phyloP scores from a whole-genome alignment of 2,113 vertebrate species.

The Neodon shergylaensis region DNA sequence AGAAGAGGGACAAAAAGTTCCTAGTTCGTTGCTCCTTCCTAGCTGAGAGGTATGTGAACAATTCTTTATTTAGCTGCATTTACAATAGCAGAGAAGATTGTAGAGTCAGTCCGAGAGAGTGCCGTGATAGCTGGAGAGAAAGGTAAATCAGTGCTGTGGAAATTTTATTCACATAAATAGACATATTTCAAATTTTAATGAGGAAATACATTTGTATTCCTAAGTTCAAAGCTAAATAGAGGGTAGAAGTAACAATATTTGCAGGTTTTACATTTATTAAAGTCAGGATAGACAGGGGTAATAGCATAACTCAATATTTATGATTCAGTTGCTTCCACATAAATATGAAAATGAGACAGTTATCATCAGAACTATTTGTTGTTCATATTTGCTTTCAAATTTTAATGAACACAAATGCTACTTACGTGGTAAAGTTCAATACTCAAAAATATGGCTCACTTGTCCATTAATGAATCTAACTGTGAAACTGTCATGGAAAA shows the following conservation, averaged over 20 bases:
- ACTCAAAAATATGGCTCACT: constrained; percentile 65
- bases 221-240: constrained; percentile 73
- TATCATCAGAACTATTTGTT: constrained; percentile 76
- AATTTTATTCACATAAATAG: constrained; percentile 60
- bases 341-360: constrained; percentile 75
- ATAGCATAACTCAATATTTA: constrained; percentile 70
- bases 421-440: constrained; percentile 63
- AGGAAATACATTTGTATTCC: constrained; percentile 64
- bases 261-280: constrained; percentile 73
- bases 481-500: constrained; percentile 12
- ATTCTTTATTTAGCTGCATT: constrained; percentile 56
- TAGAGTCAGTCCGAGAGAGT: neutral
- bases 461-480: constrained; percentile 56
- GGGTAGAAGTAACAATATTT: constrained; percentile 61
- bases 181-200: constrained; percentile 76
- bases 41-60: neutral
- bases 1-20: neutral
- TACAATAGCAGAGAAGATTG: constrained; percentile 48
- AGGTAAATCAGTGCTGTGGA: neutral
- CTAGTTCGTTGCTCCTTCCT: neutral
- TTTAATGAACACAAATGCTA: constrained; percentile 75
- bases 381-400: constrained; percentile 76
- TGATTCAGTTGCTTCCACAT: constrained; percentile 49
- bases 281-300: constrained; percentile 63
- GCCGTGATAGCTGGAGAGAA: constrained; percentile 1